Evolutionary conservation across 2,797 vertebrate species (phyloP).

Genomic region (Pitangus sulphuratus): DNA sequence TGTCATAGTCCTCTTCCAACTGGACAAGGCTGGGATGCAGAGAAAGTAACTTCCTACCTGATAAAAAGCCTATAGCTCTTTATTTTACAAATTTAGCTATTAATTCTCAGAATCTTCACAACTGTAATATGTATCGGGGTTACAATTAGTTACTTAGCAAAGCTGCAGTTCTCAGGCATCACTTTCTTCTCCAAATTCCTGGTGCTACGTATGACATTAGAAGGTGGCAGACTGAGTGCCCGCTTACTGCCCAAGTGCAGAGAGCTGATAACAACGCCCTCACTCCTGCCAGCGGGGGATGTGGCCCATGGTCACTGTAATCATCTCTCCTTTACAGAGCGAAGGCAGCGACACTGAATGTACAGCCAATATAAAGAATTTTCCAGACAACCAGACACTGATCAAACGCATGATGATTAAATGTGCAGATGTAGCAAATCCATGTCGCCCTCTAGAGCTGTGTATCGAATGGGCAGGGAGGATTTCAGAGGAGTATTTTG

Average conservation of each 20-base stretch:
- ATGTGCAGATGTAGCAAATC: constrained; percentile 84
- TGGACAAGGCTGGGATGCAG: not conserved
- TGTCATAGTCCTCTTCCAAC: not conserved
- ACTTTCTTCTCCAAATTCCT: not conserved
- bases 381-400: constrained; percentile 81
- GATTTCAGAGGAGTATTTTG: constrained; percentile 85
- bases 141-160: not conserved
- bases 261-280: not conserved
- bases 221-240: not conserved
- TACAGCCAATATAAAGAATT: constrained; percentile 72
- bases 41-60: not conserved
- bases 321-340: constrained; percentile 66
- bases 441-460: constrained; percentile 81
- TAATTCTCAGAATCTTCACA: not conserved
- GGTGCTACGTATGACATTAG: not conserved
- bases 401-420: constrained; percentile 88
- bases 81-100: not conserved
- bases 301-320: not conserved
- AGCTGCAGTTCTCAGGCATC: not conserved
- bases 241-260: not conserved
- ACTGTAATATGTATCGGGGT: not conserved
- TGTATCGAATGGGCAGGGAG: constrained; percentile 84
- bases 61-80: not conserved
- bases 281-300: rapidly evolving
- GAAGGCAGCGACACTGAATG: constrained; percentile 76